Evolutionary conservation across 2,113 vertebrate genomes (phyloP).

Genomic region (Myiozetetes cayanensis): DNA sequence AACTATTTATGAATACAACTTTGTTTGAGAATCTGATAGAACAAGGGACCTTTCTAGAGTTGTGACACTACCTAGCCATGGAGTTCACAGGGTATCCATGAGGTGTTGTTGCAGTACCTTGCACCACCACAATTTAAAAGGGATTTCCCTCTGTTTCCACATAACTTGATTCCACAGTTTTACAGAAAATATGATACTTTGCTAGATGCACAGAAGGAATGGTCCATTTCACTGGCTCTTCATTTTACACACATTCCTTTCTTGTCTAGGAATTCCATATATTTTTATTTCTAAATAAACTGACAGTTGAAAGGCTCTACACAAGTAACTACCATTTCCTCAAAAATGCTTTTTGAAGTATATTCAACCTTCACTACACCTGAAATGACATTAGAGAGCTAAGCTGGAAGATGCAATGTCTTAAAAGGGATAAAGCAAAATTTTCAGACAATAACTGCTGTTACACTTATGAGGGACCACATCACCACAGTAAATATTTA

Average conservation of each 20-base stretch:
- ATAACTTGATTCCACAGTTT: not conserved
- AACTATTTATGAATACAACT: not conserved
- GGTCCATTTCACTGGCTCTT: not conserved
- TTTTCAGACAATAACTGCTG: not conserved
- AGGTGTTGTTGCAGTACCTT: not conserved
- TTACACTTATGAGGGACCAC: not conserved
- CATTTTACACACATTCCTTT: not conserved
- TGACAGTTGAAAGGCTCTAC: not conserved
- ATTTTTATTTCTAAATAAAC: not conserved
- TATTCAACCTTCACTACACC: not conserved
- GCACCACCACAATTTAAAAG: not conserved
- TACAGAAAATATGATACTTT: not conserved
- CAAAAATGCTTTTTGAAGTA: not conserved
- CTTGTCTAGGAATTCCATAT: not conserved
- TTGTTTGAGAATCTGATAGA: not conserved
- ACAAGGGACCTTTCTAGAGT: not conserved
- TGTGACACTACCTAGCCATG: not conserved
- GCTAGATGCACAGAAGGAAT: not conserved
- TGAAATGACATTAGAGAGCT: not conserved
- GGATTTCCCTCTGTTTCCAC: not conserved
- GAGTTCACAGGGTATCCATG: not conserved
- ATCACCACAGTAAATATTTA: not conserved
- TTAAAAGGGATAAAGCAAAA: not conserved
- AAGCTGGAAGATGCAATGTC: not conserved
- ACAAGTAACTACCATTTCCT: not conserved